Conservation (phyloP, 2,797 vertebrate species). For the Setipinna tenuifilis region DNA sequence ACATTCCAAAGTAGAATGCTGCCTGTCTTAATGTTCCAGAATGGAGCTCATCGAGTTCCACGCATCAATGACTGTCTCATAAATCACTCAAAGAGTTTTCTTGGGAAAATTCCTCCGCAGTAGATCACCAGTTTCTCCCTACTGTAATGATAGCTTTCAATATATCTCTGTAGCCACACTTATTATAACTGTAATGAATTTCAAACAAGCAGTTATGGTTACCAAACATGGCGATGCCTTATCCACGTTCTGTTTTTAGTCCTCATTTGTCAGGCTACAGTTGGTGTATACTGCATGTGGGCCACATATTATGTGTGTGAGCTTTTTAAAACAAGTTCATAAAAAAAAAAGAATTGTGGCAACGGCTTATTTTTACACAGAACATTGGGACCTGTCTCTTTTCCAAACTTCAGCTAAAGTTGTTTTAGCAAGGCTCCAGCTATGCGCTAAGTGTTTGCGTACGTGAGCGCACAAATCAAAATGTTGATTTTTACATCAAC, state of each 20-base stretch:
- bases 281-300: neutral
- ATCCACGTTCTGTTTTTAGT: conserved; percentile 3
- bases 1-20: conserved; percentile 6
- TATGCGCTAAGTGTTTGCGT: conserved; percentile 27
- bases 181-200: neutral
- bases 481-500: conserved; percentile 8
- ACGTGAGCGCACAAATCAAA: conserved; percentile 1
- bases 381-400: neutral
- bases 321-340: conserved; percentile 12
- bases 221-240: neutral
- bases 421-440: conserved; percentile 29
- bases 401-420: conserved; percentile 12
- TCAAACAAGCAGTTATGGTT: conserved; percentile 4
- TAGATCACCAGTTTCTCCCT: neutral
- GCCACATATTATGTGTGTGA: neutral
- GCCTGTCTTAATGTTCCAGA: neutral
- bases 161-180: neutral
- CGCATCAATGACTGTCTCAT: neutral
- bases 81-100: neutral
- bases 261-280: neutral
- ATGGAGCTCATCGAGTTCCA: conserved; percentile 10
- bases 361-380: neutral
- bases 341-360: neutral
- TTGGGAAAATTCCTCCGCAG: neutral
- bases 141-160: neutral